Base-by-base conservation (phyloP, 2,888 invertebrate genomes). In the Cephus nigrinus region DNA sequence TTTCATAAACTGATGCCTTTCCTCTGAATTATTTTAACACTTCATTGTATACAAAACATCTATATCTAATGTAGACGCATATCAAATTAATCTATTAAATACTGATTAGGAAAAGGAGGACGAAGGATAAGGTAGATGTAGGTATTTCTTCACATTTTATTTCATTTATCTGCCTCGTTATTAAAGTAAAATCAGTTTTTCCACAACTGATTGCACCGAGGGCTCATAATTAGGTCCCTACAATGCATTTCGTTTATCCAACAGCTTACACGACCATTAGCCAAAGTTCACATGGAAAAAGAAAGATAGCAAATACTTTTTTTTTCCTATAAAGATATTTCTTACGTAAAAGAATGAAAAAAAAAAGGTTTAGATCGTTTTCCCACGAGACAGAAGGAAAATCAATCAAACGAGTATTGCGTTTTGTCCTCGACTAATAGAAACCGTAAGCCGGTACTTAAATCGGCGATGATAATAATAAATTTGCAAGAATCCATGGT, bases 1-100 rank as follows among this genome's bases (percentile, higher is more conserved):
- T 71, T 71, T 12, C 23, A 12, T 31, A 71, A 71, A 71, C 71
- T 30, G 33, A 71, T 15, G 12, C 23, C 23, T 31, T 71, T 31
- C 23, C 71, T 55, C 55, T 55, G 9, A 55, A 31, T 71, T 71
- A 11, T 31, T 31, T 75, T 75, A 23, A 75, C 73, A 78, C 32
- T 75, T 68, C 72, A 75, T 78, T 78, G 75, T 78, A 78, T 78
- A 85, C 85, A 83, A 86, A 87, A 81, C 79, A 80, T 83, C 79
- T 85, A 84, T 80, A 73, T 73, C 80, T 84, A 86, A 84, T 81
- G 82, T 84, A 86, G 82, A 85, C 76, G 82, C 79, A 80, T 80
- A 87, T 84, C 84, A 86, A 87, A 87, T 86, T 87, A 84, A 84
- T 85, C 84, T 84, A 84, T 84, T 83, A 82, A 82, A 84, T 84